Conservation (phyloP, 2,888 invertebrate genomes). For the Machimus atricapillus region DNA sequence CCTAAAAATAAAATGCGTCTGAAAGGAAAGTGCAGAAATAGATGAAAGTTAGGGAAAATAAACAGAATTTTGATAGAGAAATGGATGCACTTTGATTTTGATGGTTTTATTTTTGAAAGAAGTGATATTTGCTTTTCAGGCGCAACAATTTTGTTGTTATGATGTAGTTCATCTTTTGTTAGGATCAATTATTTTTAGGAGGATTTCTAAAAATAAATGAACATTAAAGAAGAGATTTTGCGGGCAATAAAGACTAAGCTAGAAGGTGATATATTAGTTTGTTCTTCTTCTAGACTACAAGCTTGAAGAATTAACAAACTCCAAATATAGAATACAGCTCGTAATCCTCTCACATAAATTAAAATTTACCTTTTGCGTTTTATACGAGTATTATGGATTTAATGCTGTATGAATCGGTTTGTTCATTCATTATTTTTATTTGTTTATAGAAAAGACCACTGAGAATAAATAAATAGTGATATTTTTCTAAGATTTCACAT, state of each 20-base stretch:
- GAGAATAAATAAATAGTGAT: too few relatives aligned
- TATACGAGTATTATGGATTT: background rate
- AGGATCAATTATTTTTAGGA: background rate
- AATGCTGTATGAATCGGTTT: too few relatives aligned
- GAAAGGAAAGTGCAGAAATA: background rate
- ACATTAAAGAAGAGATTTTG: background rate
- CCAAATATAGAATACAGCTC: background rate
- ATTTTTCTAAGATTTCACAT: too few relatives aligned
- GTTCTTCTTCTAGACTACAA: background rate
- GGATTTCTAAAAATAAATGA: background rate
- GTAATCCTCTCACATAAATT: background rate
- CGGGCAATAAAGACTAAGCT: background rate
- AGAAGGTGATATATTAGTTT: background rate
- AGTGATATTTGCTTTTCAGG: background rate
- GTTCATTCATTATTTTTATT: too few relatives aligned
- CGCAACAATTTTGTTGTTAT: background rate
- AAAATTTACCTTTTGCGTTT: background rate
- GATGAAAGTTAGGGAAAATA: background rate
- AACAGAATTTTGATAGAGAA: background rate
- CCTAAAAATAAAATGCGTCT: constrained; percentile 17
- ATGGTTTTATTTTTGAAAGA: background rate
- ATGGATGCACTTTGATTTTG: background rate
- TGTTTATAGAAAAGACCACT: too few relatives aligned
- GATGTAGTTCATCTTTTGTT: background rate
- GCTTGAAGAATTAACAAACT: background rate